Evolutionary conservation across 2,797 vertebrate genomes (phyloP).

Genomic region (Phataginus tricuspis): DNA sequence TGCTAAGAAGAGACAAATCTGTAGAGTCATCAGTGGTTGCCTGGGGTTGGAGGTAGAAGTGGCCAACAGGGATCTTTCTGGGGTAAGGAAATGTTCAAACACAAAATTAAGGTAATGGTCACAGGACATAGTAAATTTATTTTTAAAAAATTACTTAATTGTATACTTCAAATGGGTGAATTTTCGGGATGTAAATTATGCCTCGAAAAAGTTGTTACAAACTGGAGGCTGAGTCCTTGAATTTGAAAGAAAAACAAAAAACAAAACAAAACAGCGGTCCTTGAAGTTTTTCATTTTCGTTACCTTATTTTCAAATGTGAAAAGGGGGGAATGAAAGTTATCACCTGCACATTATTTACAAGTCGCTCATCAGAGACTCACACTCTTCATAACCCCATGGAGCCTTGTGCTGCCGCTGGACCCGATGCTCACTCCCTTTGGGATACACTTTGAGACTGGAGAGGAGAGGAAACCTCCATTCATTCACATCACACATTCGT

Average conservation of each 20-base stretch:
- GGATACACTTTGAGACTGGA: background rate
- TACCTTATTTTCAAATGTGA: constrained; percentile 15
- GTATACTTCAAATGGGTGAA: background rate
- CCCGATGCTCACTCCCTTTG: background rate
- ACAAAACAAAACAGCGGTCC: background rate
- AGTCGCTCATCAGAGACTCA: background rate
- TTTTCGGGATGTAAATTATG: background rate
- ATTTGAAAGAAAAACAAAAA: background rate
- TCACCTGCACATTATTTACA: background rate
- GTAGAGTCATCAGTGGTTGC: background rate
- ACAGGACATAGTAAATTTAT: background rate
- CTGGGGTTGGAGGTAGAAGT: background rate
- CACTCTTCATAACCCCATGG: background rate
- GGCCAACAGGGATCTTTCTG: background rate
- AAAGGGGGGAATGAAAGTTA: background rate
- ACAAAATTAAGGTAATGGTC: background rate
- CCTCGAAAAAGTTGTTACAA: background rate
- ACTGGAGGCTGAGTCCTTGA: background rate
- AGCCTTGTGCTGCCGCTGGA: background rate
- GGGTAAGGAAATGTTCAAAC: background rate
- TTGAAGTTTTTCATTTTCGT: constrained; percentile 8
- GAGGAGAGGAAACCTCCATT: background rate
- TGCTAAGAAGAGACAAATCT: background rate
- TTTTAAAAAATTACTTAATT: background rate
- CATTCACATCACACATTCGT: no score